These are phyloP conservation scores for Scyliorhinus canicula DNA, from an alignment of 2,797 vertebrate species.

Conservation along the genomic window DNA sequence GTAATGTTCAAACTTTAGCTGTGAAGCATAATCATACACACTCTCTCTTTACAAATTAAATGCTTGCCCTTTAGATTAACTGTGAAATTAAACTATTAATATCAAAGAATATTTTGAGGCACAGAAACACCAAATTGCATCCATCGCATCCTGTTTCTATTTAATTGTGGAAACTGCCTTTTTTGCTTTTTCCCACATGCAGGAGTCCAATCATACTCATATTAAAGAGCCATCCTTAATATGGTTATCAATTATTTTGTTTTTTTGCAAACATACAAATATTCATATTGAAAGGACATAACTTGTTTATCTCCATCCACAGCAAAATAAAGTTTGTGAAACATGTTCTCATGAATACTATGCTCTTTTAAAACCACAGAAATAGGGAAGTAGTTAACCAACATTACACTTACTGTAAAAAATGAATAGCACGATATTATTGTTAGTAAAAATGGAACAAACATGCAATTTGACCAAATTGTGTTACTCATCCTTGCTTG, in stretches of 20 bases:
- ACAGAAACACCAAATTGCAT: not conserved
- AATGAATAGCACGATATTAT: not conserved
- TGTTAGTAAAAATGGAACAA: not conserved
- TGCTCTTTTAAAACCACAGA: not conserved
- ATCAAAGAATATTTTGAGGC: not conserved
- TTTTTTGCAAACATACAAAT: not conserved
- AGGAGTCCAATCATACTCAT: not conserved
- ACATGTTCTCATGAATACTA: not conserved
- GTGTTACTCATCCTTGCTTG: not conserved
- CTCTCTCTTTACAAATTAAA: not conserved
- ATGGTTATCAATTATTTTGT: not conserved
- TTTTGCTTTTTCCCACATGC: not conserved
- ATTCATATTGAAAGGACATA: not conserved
- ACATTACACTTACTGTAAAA: not conserved
- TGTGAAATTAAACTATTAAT: constrained; percentile 2
- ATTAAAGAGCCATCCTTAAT: not conserved
- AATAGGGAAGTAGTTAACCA: not conserved
- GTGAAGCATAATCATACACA: not conserved
- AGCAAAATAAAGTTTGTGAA: not conserved
- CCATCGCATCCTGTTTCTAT: not conserved
- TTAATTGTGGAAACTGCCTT: not conserved
- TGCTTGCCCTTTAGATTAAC: not conserved
- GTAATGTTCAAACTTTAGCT: not conserved
- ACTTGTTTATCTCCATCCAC: not conserved
- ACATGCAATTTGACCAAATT: not conserved